Conservation (phyloP, 2,113 vertebrate genomes). For the Proteles cristata region DNA sequence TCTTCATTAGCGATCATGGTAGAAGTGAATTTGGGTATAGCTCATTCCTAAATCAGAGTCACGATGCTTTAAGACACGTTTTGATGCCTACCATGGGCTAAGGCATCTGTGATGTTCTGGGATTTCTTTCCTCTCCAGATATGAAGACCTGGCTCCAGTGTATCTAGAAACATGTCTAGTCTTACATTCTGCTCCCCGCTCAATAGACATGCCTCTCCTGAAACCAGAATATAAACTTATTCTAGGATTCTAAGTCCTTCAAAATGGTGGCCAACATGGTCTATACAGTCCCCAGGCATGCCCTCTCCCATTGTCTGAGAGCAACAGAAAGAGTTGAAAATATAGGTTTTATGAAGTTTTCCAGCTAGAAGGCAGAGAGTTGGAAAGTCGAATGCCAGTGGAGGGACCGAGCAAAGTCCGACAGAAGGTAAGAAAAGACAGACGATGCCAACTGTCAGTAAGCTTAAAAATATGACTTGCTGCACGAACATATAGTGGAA, state of each 20-base stretch:
- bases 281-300: rapidly evolving
- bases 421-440: background rate
- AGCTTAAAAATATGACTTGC: background rate
- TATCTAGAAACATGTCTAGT: background rate
- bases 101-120: background rate
- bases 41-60: background rate
- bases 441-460: background rate
- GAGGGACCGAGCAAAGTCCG: background rate
- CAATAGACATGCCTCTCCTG: background rate
- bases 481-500: background rate
- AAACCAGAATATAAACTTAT: background rate
- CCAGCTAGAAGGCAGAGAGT: background rate
- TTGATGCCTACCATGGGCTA: background rate
- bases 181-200: background rate
- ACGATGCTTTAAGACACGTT: background rate
- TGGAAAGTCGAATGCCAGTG: background rate
- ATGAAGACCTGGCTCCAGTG: background rate
- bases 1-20: background rate
- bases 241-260: background rate
- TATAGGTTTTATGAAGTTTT: background rate
- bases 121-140: background rate
- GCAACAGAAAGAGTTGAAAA: background rate
- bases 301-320: background rate
- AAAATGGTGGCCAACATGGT: background rate
- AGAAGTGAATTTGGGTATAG: background rate